These are phyloP conservation scores for Halotydeus destructor DNA, from an alignment of 1,140 invertebrate genomes.

Conservation along the genomic window DNA sequence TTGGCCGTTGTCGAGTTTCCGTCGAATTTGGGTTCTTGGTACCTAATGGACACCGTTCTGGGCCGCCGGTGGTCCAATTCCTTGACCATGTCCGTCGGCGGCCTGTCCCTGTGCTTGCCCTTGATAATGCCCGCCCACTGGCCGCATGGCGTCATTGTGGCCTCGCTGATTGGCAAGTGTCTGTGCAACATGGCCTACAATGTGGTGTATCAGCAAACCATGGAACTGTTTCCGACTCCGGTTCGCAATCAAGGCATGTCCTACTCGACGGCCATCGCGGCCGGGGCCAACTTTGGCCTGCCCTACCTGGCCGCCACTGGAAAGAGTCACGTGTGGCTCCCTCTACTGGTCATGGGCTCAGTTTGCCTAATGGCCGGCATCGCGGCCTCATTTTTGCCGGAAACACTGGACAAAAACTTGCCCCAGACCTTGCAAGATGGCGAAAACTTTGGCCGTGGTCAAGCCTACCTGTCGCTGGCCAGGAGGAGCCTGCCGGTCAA, in stretches of 20 bases:
- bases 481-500: too few relatives aligned
- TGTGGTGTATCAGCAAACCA: conserved; percentile 17
- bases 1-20: conserved; percentile 23
- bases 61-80: conserved; percentile 22
- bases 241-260: conserved; percentile 20
- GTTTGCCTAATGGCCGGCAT: conserved; percentile 19
- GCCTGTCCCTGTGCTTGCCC: conserved; percentile 20
- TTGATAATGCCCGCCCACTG: conserved; percentile 17
- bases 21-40: conserved; percentile 15
- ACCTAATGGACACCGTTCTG: conserved; percentile 17
- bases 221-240: conserved; percentile 20
- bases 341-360: conserved; percentile 20
- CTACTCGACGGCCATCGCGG: conserved; percentile 22
- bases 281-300: conserved; percentile 27
- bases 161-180: conserved; percentile 17
- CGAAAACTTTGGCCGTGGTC: conserved; percentile 23
- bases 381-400: conserved; percentile 21
- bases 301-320: conserved; percentile 33
- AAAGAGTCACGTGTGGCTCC: conserved; percentile 19
- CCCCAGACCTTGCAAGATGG: conserved; percentile 21
- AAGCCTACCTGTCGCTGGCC: conserved; percentile 20
- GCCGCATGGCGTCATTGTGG: not conserved
- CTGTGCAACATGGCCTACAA: conserved; percentile 14
- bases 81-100: conserved; percentile 20
- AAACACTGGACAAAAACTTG: conserved; percentile 19